phyloP scores from a whole-genome alignment of 1,140 invertebrate genomes.

The Drosophila erecta region DNA sequence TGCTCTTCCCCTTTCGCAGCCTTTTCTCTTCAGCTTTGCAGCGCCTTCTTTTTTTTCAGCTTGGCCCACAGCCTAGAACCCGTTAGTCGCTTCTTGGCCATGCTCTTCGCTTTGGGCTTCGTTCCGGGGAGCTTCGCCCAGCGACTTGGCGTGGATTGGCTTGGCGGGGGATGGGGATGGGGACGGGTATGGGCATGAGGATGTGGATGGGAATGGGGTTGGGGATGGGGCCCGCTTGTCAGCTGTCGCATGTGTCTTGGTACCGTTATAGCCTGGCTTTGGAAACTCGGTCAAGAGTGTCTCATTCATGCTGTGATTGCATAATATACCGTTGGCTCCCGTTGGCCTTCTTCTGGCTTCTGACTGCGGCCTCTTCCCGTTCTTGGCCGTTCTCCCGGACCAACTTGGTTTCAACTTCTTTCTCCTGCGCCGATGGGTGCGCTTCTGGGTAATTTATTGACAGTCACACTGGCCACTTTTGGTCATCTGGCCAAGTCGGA shows the following conservation, averaged over 20 bases:
- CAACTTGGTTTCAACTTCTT: constrained; percentile 16
- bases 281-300: constrained; percentile 84
- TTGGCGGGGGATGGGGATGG: background rate
- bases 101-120: constrained; percentile 39
- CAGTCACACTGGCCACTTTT: constrained; percentile 70
- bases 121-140: constrained; percentile 27
- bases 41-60: constrained; percentile 11
- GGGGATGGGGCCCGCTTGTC: constrained; percentile 52
- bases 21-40: constrained; percentile 16
- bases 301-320: constrained; percentile 84
- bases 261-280: constrained; percentile 80
- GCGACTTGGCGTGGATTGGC: constrained; percentile 25
- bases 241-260: constrained; percentile 76
- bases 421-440: constrained; percentile 48
- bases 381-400: constrained; percentile 44
- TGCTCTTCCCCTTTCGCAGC: background rate
- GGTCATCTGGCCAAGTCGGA: constrained; percentile 58
- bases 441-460: constrained; percentile 79
- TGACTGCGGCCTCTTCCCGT: constrained; percentile 20
- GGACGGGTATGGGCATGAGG: too few relatives aligned
- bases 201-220: too few relatives aligned
- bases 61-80: constrained; percentile 64
- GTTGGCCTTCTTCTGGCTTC: constrained; percentile 46
- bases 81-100: constrained; percentile 62
- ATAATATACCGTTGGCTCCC: constrained; percentile 78